phyloP scores from a whole-genome alignment of 2,797 vertebrate genomes.

The Graptemys geographica region DNA sequence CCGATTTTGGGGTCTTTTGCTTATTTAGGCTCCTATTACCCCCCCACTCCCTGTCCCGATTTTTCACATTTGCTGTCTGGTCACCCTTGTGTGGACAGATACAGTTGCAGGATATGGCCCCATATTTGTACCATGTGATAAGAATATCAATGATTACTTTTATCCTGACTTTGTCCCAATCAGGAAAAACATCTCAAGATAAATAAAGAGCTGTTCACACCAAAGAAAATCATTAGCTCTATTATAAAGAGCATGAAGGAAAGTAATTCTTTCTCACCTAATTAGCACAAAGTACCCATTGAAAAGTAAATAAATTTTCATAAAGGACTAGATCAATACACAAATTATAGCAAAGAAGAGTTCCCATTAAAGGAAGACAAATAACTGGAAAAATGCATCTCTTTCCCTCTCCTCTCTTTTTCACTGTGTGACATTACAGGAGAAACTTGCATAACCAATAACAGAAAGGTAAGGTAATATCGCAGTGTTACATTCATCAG shows the following conservation, averaged over 20 bases:
- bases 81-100: background rate
- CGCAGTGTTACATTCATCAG: background rate
- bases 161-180: conserved; percentile 35
- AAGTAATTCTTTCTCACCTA: conserved; percentile 32
- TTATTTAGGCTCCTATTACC: too few relatives aligned
- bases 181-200: conserved; percentile 33
- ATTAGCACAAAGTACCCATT: conserved; percentile 36
- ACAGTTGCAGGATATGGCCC: background rate
- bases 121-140: background rate
- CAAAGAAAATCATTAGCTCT: conserved; percentile 55
- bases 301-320: conserved; percentile 67
- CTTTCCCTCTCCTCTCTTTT: background rate
- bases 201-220: conserved; percentile 45
- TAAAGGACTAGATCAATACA: conserved; percentile 46
- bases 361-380: conserved; percentile 44
- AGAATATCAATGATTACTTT: conserved; percentile 15
- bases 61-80: too few relatives aligned
- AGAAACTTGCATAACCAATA: background rate
- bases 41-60: too few relatives aligned
- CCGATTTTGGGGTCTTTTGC: too few relatives aligned
- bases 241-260: conserved; percentile 46
- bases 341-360: conserved; percentile 16
- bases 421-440: background rate
- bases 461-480: background rate
- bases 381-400: conserved; percentile 10